Evolutionary conservation across 1,140 invertebrate genomes (phyloP), one percentile per base, ranked within the genome.

Genomic region (Contarinia nasturtii): DNA sequence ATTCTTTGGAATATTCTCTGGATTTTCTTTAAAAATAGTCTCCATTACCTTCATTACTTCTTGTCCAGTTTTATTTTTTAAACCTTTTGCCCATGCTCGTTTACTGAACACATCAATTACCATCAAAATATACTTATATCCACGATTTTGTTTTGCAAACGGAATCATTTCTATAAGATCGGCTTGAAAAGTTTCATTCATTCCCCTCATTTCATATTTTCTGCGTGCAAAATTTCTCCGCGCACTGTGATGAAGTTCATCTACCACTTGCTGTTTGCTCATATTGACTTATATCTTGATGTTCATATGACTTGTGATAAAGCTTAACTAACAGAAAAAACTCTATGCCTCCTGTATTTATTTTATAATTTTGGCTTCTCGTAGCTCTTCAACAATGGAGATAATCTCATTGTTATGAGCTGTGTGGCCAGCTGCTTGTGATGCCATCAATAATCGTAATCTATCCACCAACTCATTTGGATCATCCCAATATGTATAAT

Each of bases 61-160:
- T 51, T 48, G 47, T 36, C 51, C 61, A 45, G 48, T 65, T 59
- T 73, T 73, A 12, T 50, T 59, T 61, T 68, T 68, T 22, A 72
- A 15, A 7, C 65, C 60, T 20, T 59, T 37, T n/a, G 58, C 59
- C 60, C 59, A 71, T 18, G 63, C 61, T 54, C 55, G 65, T 57
- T 68, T 71, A 44, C 57, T 60, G 53, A 68, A 69, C 20, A 53
- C 50, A 54, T 71, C 64, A 47, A 72, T 70, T 5, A 67, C 56
- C 19, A 57, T 62, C 45, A 72, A 50, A 22, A 72, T 53, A 51
- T 65, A 71, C 48, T 60, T 61, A 52, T 54, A 63, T 21, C 57
- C 56, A 38, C 57, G 54, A 57, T 72, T 71, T 36, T 53, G 19
- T 49, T 50, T 50, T 19, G 51, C 49, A 54, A 57, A 59, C 0